Percentiles rank a stretch among this genome's conserved stretches.
phyloP scores from a whole-genome alignment of 2,888 invertebrate genomes.

The Andrena bucephala region DNA sequence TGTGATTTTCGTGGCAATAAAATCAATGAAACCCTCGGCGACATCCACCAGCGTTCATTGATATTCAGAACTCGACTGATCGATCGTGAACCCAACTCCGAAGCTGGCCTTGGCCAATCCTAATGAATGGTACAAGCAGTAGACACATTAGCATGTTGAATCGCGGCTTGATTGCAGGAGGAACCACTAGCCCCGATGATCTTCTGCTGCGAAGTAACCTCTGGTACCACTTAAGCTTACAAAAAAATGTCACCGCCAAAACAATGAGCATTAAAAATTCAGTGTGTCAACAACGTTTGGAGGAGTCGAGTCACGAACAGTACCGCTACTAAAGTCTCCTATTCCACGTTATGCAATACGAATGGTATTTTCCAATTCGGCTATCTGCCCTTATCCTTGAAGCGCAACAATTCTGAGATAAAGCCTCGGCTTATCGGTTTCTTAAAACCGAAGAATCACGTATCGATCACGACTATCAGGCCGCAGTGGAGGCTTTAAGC shows the following conservation, averaged over 20 bases:
- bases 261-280: slow-evolving; percentile 6
- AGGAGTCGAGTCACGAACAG: neutral
- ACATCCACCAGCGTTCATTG: neutral
- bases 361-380: neutral
- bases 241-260: neutral
- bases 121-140: slow-evolving; percentile 16
- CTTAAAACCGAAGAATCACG: neutral
- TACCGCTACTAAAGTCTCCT: slow-evolving; percentile 2
- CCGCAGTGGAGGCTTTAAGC: neutral
- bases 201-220: slow-evolving; percentile 6
- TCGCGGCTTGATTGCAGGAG: neutral
- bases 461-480: neutral
- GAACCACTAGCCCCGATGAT: neutral
- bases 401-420: neutral
- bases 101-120: neutral
- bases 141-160: neutral
- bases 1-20: neutral
- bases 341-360: slow-evolving; percentile 4
- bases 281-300: neutral
- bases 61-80: slow-evolving; percentile 2
- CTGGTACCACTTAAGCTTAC: too few relatives aligned
- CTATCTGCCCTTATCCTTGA: neutral
- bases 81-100: neutral
- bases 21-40: neutral
- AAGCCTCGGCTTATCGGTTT: neutral